Evolutionary conservation across 35 echinoderm and acorn worm species (phyloP).

Genomic region (Apostichopus parvimensis): DNA sequence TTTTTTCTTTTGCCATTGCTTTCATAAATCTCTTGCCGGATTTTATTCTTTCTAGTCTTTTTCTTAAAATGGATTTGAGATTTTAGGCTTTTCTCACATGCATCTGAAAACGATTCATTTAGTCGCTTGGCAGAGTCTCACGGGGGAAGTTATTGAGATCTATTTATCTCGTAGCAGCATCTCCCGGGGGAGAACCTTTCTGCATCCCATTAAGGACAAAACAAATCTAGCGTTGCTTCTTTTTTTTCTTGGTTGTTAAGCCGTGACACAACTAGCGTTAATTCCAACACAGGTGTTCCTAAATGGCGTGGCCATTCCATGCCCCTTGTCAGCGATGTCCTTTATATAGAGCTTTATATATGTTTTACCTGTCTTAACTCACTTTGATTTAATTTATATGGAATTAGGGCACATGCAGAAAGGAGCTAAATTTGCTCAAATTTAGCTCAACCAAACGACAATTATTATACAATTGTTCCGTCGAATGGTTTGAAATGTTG

Average conservation of each 20-base stretch:
- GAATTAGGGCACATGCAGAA: conserved; percentile 38
- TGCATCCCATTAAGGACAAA: not conserved
- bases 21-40: conserved; percentile 23
- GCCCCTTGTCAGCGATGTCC: not conserved
- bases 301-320: not conserved
- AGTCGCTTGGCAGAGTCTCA: not conserved
- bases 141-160: conserved; percentile 12
- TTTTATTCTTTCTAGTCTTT: not conserved
- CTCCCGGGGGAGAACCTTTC: conserved; percentile 2
- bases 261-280: conserved; percentile 11
- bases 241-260: not conserved
- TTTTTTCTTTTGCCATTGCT: not conserved
- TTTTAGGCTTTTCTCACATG: not conserved
- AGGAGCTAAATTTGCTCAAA: conserved; percentile 42
- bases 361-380: not conserved
- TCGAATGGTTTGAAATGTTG: conserved; percentile 41
- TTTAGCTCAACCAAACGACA: conserved; percentile 36
- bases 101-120: conserved; percentile 40
- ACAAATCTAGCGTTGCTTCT: conserved; percentile 1
- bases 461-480: conserved; percentile 42
- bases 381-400: conserved; percentile 41
- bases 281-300: conserved; percentile 41
- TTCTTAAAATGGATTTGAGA: not conserved
- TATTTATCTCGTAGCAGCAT: conserved; percentile 20
- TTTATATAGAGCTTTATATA: not conserved